Percentiles rank a stretch among this genome's conserved stretches.
These are phyloP conservation scores for Xiphorhynchus elegans DNA, from an alignment of 2,113 vertebrate species.

Conservation along the genomic window DNA sequence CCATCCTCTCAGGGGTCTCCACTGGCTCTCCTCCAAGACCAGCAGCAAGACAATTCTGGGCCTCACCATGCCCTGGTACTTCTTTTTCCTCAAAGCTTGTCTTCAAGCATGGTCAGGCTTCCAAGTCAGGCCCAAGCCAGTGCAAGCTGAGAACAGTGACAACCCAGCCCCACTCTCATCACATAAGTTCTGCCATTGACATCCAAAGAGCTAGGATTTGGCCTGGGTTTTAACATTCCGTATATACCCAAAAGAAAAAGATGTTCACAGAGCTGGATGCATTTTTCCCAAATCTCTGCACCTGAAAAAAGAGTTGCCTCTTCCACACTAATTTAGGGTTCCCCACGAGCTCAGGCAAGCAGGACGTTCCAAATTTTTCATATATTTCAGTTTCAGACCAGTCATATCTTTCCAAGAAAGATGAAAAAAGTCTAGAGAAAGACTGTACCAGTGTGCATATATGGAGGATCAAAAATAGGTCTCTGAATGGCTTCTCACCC, in stretches of 20 bases:
- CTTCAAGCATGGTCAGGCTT: neutral
- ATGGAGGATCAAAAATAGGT: neutral
- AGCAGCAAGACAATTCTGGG: accelerated
- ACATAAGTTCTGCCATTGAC: accelerated
- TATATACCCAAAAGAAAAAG: neutral
- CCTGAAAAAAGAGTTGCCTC: neutral
- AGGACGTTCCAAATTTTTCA: neutral
- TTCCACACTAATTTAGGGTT: neutral
- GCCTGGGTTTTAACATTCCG: neutral
- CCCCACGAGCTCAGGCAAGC: neutral
- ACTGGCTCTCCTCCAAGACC: accelerated
- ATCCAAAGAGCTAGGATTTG: neutral
- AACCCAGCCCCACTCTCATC: neutral
- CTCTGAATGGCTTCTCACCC: neutral
- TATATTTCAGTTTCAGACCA: neutral
- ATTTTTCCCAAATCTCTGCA: neutral
- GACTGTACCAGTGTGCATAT: neutral
- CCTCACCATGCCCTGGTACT: accelerated
- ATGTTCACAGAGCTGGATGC: neutral
- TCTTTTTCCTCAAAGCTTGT: neutral
- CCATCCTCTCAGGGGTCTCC: accelerated
- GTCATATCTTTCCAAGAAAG: neutral
- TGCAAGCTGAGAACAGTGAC: accelerated
- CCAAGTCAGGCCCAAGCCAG: accelerated
- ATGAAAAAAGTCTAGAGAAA: neutral